A percentile compares a stretch with the other conserved stretches of the same genome.
Conservation (phyloP, 2,797 vertebrate genomes). For the Somateria mollissima region DNA sequence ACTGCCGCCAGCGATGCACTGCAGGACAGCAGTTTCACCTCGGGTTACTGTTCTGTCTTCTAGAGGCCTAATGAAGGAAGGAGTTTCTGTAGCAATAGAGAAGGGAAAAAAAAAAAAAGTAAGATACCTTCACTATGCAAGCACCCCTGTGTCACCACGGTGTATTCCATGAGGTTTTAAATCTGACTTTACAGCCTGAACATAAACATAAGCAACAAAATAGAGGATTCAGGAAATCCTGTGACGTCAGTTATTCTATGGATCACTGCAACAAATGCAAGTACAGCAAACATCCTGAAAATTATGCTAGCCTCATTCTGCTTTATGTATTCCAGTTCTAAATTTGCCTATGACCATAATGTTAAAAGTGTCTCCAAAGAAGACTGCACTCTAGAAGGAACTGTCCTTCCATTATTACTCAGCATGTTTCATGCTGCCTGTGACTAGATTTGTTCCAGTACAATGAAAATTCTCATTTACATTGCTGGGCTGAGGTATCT, state of each 20-base stretch:
- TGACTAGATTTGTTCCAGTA: background rate
- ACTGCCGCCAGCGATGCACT: slow-evolving; percentile 86
- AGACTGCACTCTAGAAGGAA: background rate
- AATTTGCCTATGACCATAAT: background rate
- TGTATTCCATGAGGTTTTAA: background rate
- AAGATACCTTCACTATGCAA: background rate
- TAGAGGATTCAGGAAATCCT: background rate
- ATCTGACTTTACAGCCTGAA: background rate
- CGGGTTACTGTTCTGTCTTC: slow-evolving; percentile 83
- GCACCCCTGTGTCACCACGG: background rate
- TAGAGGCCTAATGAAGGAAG: slow-evolving; percentile 83
- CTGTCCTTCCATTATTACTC: background rate
- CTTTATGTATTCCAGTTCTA: background rate
- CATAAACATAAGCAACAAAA: background rate
- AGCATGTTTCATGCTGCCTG: accelerated
- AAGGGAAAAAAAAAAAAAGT: background rate
- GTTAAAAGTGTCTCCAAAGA: background rate
- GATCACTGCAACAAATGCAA: background rate
- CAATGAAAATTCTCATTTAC: background rate
- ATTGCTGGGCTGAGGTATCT: accelerated
- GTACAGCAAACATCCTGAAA: background rate
- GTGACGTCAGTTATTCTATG: background rate
- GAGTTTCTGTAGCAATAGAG: slow-evolving; percentile 79
- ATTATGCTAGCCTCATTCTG: background rate
- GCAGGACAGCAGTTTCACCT: slow-evolving; percentile 84